A percentile compares a stretch with the other conserved stretches of the same genome.
Evolutionary conservation across 2,888 invertebrate species (phyloP).

Genomic region (Rotaria sp.): DNA sequence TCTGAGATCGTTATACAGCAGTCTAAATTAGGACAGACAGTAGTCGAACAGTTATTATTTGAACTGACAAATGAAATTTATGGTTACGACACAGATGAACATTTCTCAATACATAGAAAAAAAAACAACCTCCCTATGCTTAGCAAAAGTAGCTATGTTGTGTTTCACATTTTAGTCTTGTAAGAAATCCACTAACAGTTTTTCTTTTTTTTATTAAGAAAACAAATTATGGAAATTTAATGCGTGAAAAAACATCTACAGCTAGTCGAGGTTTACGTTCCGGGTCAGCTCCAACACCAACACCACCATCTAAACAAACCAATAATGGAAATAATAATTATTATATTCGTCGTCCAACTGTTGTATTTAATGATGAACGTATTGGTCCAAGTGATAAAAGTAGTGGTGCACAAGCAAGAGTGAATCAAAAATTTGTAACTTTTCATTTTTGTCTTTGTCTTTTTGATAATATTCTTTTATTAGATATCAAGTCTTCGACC

Average conservation of each 20-base stretch:
- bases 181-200: too few species aligned
- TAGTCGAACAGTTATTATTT: too few species aligned
- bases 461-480: not conserved
- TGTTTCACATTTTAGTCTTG: too few species aligned
- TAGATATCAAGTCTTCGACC: slow-evolving; percentile 14
- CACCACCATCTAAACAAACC: not conserved
- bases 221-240: not conserved
- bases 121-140: too few species aligned
- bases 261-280: slow-evolving; percentile 15
- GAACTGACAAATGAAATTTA: too few species aligned
- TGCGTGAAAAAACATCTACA: not conserved
- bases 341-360: slow-evolving; percentile 3
- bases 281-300: slow-evolving; percentile 4
- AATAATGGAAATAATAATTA: not conserved
- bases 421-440: slow-evolving; percentile 19
- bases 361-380: slow-evolving; percentile 8
- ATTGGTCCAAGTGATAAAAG: not conserved
- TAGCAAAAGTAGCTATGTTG: too few species aligned
- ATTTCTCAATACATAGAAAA: too few species aligned
- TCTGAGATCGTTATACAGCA: too few species aligned
- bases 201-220: not conserved
- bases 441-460: too few species aligned
- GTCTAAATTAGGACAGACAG: too few species aligned
- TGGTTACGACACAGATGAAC: too few species aligned
- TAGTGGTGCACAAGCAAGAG: slow-evolving; percentile 28